phyloP scores from a whole-genome alignment of 2,888 invertebrate genomes.

The Drosophila falleni region DNA sequence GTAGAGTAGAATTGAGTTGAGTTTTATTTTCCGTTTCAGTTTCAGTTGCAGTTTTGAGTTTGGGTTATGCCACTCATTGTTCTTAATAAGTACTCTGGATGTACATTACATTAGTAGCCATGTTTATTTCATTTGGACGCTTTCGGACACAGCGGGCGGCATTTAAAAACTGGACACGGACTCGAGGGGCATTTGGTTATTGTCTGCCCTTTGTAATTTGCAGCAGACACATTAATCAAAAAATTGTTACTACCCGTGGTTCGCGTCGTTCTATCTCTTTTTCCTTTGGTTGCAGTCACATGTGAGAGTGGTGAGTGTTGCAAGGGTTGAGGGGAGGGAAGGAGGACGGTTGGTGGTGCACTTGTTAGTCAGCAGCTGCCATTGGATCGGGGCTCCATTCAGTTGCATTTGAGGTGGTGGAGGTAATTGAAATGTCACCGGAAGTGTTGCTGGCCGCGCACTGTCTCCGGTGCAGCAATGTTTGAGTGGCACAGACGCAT shows the following conservation, averaged over 20 bases:
- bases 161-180: conserved; percentile 32
- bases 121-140: conserved; percentile 76
- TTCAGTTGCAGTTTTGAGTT: conserved; percentile 8
- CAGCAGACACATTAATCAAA: conserved; percentile 85
- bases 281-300: conserved; percentile 27
- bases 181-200: conserved; percentile 49
- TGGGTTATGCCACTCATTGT: not conserved
- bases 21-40: conserved; percentile 3
- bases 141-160: conserved; percentile 50
- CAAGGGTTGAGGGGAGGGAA: not conserved
- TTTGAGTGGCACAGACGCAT: conserved; percentile 31
- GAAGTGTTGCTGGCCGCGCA: conserved; percentile 81
- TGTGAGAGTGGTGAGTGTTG: not conserved
- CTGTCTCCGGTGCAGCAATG: conserved; percentile 73
- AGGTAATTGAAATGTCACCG: conserved; percentile 85
- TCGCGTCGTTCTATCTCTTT: conserved; percentile 2
- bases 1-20: not conserved
- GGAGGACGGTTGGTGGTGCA: conserved; percentile 41
- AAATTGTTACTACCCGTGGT: conserved; percentile 78
- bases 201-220: conserved; percentile 84
- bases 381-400: conserved; percentile 35
- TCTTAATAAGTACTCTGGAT: conserved; percentile 29
- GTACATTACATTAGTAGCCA: conserved; percentile 70
- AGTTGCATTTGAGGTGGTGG: conserved; percentile 69
- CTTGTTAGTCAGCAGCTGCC: conserved; percentile 67